These are phyloP conservation scores for Jaculus jaculus DNA, from an alignment of 2,113 vertebrate species.

Conservation along the genomic window DNA sequence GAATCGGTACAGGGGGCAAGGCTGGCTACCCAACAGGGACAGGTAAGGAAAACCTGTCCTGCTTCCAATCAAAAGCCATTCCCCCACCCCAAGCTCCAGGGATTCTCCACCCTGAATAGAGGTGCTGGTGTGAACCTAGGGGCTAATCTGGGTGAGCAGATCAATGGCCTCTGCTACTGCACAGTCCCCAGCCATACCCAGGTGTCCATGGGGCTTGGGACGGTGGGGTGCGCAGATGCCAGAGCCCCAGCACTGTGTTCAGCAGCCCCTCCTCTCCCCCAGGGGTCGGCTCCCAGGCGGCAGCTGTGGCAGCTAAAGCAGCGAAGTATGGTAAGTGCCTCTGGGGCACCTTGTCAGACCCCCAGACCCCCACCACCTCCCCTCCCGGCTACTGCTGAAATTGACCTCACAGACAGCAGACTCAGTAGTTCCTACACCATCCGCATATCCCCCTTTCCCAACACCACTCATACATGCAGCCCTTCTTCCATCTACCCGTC, in stretches of 20 bases:
- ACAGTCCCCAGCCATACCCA: background rate
- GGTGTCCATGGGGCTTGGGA: background rate
- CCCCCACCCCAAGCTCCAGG: background rate
- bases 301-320: slow-evolving; percentile 76
- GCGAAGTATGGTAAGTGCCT: slow-evolving; percentile 73
- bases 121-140: background rate
- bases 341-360: background rate
- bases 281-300: slow-evolving; percentile 75
- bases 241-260: background rate
- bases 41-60: slow-evolving; percentile 81
- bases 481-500: background rate
- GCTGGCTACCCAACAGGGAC: slow-evolving; percentile 94
- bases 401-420: background rate
- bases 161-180: background rate
- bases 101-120: background rate
- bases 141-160: background rate
- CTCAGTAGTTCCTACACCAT: background rate
- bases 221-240: background rate
- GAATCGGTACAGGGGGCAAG: slow-evolving; percentile 84
- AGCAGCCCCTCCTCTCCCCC: background rate
- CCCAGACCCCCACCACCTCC: background rate
- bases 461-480: background rate
- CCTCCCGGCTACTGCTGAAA: background rate
- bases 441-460: background rate
- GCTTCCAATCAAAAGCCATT: background rate